A percentile compares a stretch with the other conserved stretches of the same genome.
phyloP scores from a whole-genome alignment of 2,888 invertebrate species.

The Argyresthia albistria region DNA sequence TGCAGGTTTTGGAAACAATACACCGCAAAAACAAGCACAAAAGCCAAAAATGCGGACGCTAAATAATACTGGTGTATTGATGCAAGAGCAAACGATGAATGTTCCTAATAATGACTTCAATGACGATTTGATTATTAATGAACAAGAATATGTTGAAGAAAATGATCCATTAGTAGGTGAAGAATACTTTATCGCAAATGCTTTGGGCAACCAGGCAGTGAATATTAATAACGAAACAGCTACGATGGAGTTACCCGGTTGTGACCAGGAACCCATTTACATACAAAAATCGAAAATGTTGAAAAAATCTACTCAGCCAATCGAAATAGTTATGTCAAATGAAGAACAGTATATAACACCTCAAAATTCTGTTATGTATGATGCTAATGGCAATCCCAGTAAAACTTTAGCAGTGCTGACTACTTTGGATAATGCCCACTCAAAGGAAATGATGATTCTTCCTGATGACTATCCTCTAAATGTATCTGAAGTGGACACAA shows the following conservation, averaged over 20 bases:
- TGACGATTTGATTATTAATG: conserved; percentile 66
- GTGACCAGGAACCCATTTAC: conserved; percentile 15
- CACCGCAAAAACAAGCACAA: conserved; percentile 18
- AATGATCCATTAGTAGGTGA: conserved; percentile 32
- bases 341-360: conserved; percentile 59
- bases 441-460: conserved; percentile 75
- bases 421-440: conserved; percentile 47
- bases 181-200: conserved; percentile 30
- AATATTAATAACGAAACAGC: conserved; percentile 18
- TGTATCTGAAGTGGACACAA: conserved; percentile 58
- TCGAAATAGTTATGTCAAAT: conserved; percentile 64
- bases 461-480: conserved; percentile 73
- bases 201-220: too few species aligned
- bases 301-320: conserved; percentile 40
- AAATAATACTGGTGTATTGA: conserved; percentile 44
- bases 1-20: conserved; percentile 19
- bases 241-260: not conserved
- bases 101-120: conserved; percentile 18
- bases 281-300: conserved; percentile 41
- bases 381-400: conserved; percentile 34
- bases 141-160: conserved; percentile 68
- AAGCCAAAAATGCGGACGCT: conserved; percentile 55
- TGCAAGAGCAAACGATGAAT: conserved; percentile 19
- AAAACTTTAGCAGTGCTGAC: conserved; percentile 51
- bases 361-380: conserved; percentile 58